A percentile compares a stretch with the other conserved stretches of the same genome.
These are phyloP conservation scores for Phylloscopus trochiloides DNA, from an alignment of 2,113 vertebrate genomes.

Conservation along the genomic window DNA sequence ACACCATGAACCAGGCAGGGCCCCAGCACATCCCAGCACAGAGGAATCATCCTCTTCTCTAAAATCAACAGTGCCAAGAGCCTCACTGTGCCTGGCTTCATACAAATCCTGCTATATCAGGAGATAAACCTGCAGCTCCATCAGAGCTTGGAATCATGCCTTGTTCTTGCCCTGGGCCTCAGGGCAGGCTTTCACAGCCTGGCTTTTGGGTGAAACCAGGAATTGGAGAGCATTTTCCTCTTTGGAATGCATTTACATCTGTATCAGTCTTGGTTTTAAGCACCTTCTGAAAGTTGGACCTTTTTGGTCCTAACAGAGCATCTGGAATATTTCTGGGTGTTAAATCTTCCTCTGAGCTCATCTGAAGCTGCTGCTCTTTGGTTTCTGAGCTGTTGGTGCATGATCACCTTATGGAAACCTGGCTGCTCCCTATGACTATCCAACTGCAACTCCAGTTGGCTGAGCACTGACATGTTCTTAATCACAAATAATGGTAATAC, in stretches of 20 bases:
- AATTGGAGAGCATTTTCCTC: background rate
- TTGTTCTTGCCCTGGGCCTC: background rate
- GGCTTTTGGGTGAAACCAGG: background rate
- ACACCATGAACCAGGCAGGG: background rate
- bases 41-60: background rate
- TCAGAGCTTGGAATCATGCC: background rate
- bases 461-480: background rate
- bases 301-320: background rate
- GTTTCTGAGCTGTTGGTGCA: background rate
- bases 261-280: background rate
- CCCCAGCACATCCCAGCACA: background rate
- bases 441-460: background rate
- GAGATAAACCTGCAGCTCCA: background rate
- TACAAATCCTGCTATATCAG: background rate
- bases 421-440: background rate
- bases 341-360: background rate
- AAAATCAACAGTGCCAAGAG: background rate
- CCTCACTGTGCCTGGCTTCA: background rate
- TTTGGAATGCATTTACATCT: background rate
- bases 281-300: background rate
- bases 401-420: background rate
- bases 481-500: background rate
- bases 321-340: background rate
- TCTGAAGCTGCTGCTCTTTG: background rate
- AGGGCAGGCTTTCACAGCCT: background rate